phyloP scores from a whole-genome alignment of 2,888 invertebrate genomes.

The Cyclophora albipunctata region DNA sequence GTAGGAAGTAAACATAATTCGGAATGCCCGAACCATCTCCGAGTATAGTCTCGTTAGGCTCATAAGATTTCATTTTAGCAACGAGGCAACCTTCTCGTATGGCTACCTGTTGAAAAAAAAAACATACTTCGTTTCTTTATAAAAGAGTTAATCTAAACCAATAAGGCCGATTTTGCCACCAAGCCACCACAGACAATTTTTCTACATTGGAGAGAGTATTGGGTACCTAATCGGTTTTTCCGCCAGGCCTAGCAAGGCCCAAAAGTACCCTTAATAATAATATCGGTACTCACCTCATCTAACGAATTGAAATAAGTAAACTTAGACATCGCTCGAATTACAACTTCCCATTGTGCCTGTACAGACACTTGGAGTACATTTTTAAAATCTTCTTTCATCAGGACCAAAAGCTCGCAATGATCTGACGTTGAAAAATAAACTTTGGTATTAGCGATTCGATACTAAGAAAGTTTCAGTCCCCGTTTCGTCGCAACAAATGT shows the following conservation, averaged over 20 bases:
- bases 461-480: neutral
- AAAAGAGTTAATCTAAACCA: too few relatives aligned
- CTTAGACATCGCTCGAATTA: slow-evolving; percentile 73
- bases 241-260: too few relatives aligned
- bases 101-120: slow-evolving; percentile 47
- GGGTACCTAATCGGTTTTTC: too few relatives aligned
- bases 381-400: slow-evolving; percentile 79
- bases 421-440: slow-evolving; percentile 26
- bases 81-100: slow-evolving; percentile 80
- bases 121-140: too few relatives aligned
- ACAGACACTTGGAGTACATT: slow-evolving; percentile 75
- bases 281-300: slow-evolving; percentile 49
- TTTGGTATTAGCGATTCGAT: neutral
- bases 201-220: too few relatives aligned
- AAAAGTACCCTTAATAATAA: too few relatives aligned
- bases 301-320: slow-evolving; percentile 80
- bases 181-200: too few relatives aligned
- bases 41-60: slow-evolving; percentile 70
- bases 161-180: too few relatives aligned
- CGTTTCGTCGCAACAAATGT: too few relatives aligned
- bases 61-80: slow-evolving; percentile 75
- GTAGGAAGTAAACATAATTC: slow-evolving; percentile 72
- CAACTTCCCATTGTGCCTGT: slow-evolving; percentile 77
- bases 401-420: slow-evolving; percentile 77
- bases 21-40: slow-evolving; percentile 68